phyloP scores from a whole-genome alignment of 2,888 invertebrate genomes.

The Periphyllus acericola region DNA sequence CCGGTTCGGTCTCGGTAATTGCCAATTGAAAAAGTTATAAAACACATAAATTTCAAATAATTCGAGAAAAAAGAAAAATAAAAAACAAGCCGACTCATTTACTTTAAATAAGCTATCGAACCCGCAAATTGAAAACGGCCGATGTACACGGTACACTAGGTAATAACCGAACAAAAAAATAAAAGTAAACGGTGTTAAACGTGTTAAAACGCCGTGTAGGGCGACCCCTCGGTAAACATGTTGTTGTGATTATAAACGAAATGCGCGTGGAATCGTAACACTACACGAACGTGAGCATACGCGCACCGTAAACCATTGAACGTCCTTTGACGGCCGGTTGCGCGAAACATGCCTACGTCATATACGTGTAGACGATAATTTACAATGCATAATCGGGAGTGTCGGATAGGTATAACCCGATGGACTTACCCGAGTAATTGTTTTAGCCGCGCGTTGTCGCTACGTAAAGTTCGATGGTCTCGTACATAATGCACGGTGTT shows the following conservation, averaged over 20 bases:
- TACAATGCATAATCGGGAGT: no score
- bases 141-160: no score
- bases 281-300: not conserved
- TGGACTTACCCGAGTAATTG: no score
- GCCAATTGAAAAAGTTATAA: no score
- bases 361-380: not conserved
- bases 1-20: no score
- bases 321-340: not conserved
- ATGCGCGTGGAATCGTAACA: not conserved
- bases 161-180: not conserved
- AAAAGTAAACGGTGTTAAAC: not conserved
- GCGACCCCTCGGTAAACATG: not conserved
- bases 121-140: no score
- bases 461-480: no score
- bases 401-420: no score
- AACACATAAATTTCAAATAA: no score
- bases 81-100: not conserved
- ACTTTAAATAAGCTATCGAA: no score
- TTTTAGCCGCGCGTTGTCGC: no score
- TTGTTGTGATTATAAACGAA: not conserved
- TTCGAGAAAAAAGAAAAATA: not conserved
- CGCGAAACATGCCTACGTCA: not conserved
- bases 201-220: not conserved
- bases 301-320: not conserved
- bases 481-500: no score